These are phyloP conservation scores for Leptinotarsa peninsularis DNA, from an alignment of 2,888 invertebrate species.

Conservation along the genomic window DNA sequence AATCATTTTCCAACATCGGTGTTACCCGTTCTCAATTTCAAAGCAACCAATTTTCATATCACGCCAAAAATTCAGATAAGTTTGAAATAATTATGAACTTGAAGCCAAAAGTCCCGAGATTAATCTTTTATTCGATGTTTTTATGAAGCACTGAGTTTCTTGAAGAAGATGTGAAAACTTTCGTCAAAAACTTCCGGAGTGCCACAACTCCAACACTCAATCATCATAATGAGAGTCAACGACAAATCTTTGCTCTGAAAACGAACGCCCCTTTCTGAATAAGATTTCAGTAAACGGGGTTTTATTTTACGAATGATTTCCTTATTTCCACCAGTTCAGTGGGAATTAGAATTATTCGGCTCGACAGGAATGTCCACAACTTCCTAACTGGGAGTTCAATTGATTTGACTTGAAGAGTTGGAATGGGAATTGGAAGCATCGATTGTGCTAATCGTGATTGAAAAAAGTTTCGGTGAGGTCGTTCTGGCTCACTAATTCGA, in stretches of 20 bases:
- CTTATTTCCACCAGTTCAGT: not conserved
- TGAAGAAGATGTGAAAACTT: not conserved
- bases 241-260: not conserved
- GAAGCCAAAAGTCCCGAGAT: too few relatives aligned
- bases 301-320: not conserved
- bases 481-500: not conserved
- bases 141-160: too few relatives aligned
- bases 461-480: not conserved
- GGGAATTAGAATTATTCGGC: not conserved
- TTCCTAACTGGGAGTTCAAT: not conserved
- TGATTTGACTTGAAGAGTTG: not conserved
- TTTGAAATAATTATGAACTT: too few relatives aligned
- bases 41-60: too few relatives aligned
- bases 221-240: not conserved
- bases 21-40: too few relatives aligned
- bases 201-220: not conserved
- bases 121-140: too few relatives aligned
- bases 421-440: not conserved
- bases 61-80: too few relatives aligned
- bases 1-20: too few relatives aligned
- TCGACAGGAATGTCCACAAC: conserved; percentile 1
- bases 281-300: not conserved
- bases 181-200: not conserved
- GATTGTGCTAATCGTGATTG: conserved; percentile 1
- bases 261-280: conserved; percentile 1